Base-by-base conservation (phyloP, 2,113 vertebrate species). In the Baryphthengus martii region DNA sequence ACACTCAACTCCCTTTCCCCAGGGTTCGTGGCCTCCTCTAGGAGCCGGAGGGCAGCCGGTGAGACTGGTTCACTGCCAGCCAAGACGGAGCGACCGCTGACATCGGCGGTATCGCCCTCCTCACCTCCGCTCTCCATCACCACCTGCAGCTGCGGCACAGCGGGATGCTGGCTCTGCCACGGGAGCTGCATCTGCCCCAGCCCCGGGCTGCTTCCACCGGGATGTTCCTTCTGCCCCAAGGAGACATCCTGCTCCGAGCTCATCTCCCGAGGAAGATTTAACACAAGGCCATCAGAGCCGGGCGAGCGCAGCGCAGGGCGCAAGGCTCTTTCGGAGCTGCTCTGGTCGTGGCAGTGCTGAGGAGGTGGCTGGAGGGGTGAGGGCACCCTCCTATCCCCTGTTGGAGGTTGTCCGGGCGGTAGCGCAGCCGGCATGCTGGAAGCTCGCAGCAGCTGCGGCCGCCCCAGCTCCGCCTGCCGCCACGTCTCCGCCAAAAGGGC, bases 361-460 rank as follows among this genome's bases (percentile, higher is more conserved):
- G 87, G 97, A 93, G 52, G 95, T 86, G 37, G 88, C 28, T 19
- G 93, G 86, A 92, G 90, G 13, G 90, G 37, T 1, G 65, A 55
- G 24, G 75, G 11, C 79, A 75, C 74, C 3, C 52, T 68, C 18
- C 28, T 44, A 29, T 90, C 97, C 88, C 97, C 98, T 33, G 96
- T 98, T 0, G 95, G 97, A 53, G 87, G 94, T 90, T 98, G 98
- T 44, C 98, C 97, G 11, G 98, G 98, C 2, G 97, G 98, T 68
- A 99, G 97, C 1, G 98, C 98, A 8, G 98, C 98, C 1, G 99
- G 99, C 99, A 99, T 98, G 97, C 99, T 99, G 67, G 99, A 99
- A 7, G 99, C 98, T 91, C 99, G 97, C 45, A 99, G 95, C 47
- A 99, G 97, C 93, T 99, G 99, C 5, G 99, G 99, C n/a, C 99